A percentile compares a stretch with the other conserved stretches of the same genome.
Conservation (phyloP, 2,888 invertebrate genomes). For the Drosophila cracens region DNA sequence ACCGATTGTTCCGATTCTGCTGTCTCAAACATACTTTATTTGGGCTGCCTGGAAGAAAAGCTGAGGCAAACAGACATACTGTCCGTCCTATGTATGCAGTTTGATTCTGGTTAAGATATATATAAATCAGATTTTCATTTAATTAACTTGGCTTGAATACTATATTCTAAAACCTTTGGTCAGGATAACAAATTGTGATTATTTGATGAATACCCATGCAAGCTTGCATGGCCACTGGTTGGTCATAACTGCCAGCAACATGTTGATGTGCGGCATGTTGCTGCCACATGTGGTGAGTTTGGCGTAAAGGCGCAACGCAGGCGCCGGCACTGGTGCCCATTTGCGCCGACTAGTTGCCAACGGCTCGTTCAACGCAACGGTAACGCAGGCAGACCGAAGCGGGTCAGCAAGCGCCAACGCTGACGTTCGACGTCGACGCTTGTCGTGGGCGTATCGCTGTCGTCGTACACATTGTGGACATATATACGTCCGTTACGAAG, state of each 20-base stretch:
- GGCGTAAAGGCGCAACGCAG: slow-evolving; percentile 32
- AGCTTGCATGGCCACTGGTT: not conserved
- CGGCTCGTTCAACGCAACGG: slow-evolving; percentile 56
- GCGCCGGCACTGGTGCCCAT: slow-evolving; percentile 15
- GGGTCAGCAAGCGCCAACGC: slow-evolving; percentile 29
- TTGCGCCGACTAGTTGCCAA: slow-evolving; percentile 42
- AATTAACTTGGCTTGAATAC: not conserved
- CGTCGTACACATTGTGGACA: not conserved
- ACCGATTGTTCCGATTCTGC: not conserved
- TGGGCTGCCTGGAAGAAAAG: not conserved
- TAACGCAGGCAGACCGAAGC: slow-evolving; percentile 38
- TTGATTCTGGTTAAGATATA: not conserved
- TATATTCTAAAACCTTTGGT: not conserved
- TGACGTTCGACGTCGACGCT: slow-evolving; percentile 38
- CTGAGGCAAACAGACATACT: not conserved
- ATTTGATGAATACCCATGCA: not conserved
- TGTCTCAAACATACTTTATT: not conserved
- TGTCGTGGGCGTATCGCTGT: slow-evolving; percentile 47
- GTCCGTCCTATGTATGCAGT: not conserved
- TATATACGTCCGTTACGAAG: not conserved
- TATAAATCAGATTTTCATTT: not conserved
- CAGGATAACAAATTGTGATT: not conserved
- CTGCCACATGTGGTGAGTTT: slow-evolving; percentile 39
- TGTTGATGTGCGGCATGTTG: slow-evolving; percentile 33
- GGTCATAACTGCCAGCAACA: not conserved